Evolutionary conservation across 2,888 invertebrate genomes (phyloP).

Genomic region (Aethes cnicana): DNA sequence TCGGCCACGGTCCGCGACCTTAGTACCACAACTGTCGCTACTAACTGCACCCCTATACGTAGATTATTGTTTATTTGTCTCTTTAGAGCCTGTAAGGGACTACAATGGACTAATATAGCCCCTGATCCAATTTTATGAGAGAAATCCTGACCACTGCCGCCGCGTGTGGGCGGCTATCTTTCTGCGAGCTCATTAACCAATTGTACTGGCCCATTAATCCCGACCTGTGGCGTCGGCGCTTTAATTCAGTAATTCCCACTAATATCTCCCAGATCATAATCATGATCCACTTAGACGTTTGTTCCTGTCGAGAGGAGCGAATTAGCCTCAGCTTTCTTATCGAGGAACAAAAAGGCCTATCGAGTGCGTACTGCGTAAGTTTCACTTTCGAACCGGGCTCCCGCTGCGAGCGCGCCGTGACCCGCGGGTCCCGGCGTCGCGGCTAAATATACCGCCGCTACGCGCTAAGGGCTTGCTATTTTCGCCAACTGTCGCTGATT

Average conservation of each 20-base stretch:
- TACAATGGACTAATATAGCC: too few relatives aligned
- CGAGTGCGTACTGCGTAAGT: conserved; percentile 27
- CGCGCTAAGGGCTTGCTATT: conserved; percentile 30
- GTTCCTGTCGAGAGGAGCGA: conserved; percentile 7
- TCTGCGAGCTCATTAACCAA: conserved; percentile 30
- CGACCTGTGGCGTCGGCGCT: conserved; percentile 19
- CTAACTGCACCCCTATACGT: too few relatives aligned
- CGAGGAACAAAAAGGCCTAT: conserved; percentile 10
- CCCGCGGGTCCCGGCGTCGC: conserved; percentile 41
- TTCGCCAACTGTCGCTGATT: conserved; percentile 17
- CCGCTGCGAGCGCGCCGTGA: neutral
- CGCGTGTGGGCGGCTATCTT: conserved; percentile 26
- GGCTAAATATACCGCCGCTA: conserved; percentile 50
- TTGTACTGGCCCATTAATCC: conserved; percentile 28
- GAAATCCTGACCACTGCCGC: too few relatives aligned
- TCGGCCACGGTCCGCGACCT: too few relatives aligned
- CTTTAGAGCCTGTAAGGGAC: too few relatives aligned
- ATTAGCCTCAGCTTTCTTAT: conserved; percentile 20
- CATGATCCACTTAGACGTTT: conserved; percentile 24
- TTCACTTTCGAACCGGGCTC: conserved; percentile 27
- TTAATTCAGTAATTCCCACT: conserved; percentile 29
- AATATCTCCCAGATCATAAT: conserved; percentile 12
- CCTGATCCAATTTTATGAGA: too few relatives aligned
- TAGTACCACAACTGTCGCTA: too few relatives aligned
- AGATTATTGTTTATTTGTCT: too few relatives aligned